A percentile compares a stretch with the other conserved stretches of the same genome.
These are phyloP conservation scores for Erebia palarica DNA, from an alignment of 2,888 invertebrate species.

Conservation along the genomic window DNA sequence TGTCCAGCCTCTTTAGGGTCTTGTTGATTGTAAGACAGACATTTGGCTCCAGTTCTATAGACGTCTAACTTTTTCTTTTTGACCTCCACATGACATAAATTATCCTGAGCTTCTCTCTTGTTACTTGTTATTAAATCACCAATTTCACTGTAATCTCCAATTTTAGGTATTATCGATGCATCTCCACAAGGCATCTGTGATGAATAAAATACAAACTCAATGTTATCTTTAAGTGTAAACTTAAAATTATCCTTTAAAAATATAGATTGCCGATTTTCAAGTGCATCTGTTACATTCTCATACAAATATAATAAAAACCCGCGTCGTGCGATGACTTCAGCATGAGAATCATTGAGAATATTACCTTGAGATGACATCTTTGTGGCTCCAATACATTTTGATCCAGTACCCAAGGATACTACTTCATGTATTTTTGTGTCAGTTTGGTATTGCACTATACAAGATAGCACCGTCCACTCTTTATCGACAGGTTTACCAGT, in stretches of 20 bases:
- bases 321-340: slow-evolving; percentile 93
- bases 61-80: slow-evolving; percentile 62
- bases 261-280: slow-evolving; percentile 59
- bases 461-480: slow-evolving; percentile 94
- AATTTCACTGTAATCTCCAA: slow-evolving; percentile 52
- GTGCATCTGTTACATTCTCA: slow-evolving; percentile 78
- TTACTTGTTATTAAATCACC: slow-evolving; percentile 55
- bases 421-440: slow-evolving; percentile 73
- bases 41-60: slow-evolving; percentile 95
- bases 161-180: slow-evolving; percentile 91
- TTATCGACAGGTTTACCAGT: slow-evolving; percentile 88
- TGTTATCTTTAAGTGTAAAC: slow-evolving; percentile 78
- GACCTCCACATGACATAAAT: slow-evolving; percentile 44
- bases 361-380: slow-evolving; percentile 86
- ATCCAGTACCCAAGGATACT: slow-evolving; percentile 93
- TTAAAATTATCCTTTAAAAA: slow-evolving; percentile 54
- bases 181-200: slow-evolving; percentile 97
- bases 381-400: slow-evolving; percentile 92
- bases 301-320: slow-evolving; percentile 91
- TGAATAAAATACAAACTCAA: slow-evolving; percentile 91
- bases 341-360: slow-evolving; percentile 94
- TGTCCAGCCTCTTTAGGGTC: slow-evolving; percentile 83
- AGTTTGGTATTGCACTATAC: slow-evolving; percentile 83
- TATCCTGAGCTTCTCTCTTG: slow-evolving; percentile 53
- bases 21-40: slow-evolving; percentile 78